phyloP scores from a whole-genome alignment of 1,140 invertebrate genomes.

The Cylas formicarius region DNA sequence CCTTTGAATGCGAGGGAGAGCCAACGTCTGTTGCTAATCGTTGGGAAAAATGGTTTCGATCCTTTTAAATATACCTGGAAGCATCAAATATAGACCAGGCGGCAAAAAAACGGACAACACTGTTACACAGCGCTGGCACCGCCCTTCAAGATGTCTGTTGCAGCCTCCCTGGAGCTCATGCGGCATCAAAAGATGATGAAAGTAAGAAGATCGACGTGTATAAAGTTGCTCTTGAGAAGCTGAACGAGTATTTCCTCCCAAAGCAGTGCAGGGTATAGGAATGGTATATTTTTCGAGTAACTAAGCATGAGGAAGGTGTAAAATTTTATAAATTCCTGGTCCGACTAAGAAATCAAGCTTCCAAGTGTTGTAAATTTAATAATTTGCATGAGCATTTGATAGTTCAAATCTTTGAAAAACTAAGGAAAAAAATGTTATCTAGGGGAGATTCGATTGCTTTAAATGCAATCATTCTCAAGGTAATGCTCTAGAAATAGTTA shows the following conservation, averaged over 20 bases:
- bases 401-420: slow-evolving; percentile 13
- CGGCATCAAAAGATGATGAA: background rate
- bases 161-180: slow-evolving; percentile 19
- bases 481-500: slow-evolving; percentile 8
- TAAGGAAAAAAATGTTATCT: slow-evolving; percentile 15
- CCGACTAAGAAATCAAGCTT: slow-evolving; percentile 19
- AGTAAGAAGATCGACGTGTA: slow-evolving; percentile 4
- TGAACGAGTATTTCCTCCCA: slow-evolving; percentile 22
- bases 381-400: slow-evolving; percentile 12
- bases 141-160: slow-evolving; percentile 22
- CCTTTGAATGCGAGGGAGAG: too few relatives aligned
- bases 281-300: slow-evolving; percentile 19
- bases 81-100: slow-evolving; percentile 23
- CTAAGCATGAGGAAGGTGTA: slow-evolving; percentile 23
- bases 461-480: slow-evolving; percentile 6
- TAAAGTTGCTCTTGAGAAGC: slow-evolving; percentile 16
- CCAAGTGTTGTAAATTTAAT: slow-evolving; percentile 20
- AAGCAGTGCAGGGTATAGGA: slow-evolving; percentile 25
- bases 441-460: slow-evolving; percentile 10
- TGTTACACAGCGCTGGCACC: slow-evolving; percentile 30
- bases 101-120: slow-evolving; percentile 26
- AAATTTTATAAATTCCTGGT: slow-evolving; percentile 26
- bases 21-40: too few relatives aligned
- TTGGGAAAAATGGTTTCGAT: too few relatives aligned
- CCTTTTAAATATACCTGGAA: slow-evolving; percentile 30